A percentile compares a stretch with the other conserved stretches of the same genome.
These are phyloP conservation scores for Perca flavescens DNA, from an alignment of 2,113 vertebrate genomes.

Conservation along the genomic window DNA sequence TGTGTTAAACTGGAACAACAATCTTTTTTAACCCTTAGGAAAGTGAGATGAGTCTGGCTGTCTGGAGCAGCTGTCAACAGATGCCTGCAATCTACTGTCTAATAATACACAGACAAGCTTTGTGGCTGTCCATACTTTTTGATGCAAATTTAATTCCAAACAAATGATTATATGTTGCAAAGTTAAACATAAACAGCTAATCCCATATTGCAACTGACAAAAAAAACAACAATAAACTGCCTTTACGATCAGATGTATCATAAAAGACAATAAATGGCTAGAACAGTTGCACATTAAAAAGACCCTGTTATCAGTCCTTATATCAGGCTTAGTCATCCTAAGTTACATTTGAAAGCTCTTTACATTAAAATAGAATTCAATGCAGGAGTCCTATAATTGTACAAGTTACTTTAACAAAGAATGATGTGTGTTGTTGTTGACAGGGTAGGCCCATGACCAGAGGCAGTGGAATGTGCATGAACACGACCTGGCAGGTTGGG, in stretches of 20 bases:
- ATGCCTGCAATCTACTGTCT: not conserved
- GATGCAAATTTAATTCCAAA: not conserved
- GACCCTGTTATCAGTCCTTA: not conserved
- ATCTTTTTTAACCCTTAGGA: not conserved
- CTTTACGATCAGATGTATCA: not conserved
- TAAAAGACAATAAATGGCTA: conserved; percentile 8
- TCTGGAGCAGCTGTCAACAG: not conserved
- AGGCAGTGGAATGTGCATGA: conserved; percentile 14
- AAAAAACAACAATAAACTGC: not conserved
- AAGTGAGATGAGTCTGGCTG: not conserved
- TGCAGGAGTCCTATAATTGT: too few species aligned
- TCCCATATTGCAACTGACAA: not conserved
- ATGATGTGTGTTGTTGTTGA: not conserved
- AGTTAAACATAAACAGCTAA: not conserved
- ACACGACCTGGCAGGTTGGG: conserved; percentile 4
- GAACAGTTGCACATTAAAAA: conserved; percentile 7
- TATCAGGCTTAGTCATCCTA: not conserved
- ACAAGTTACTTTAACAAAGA: not conserved
- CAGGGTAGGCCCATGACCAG: not conserved
- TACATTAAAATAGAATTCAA: not conserved
- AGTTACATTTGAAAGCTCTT: not conserved
- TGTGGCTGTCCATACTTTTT: not conserved
- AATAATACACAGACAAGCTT: conserved; percentile 9
- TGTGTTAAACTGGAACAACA: conserved; percentile 32
- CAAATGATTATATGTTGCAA: not conserved